Evolutionary conservation across 2,797 vertebrate species (phyloP).

Genomic region (Tauraco hartlaubi): DNA sequence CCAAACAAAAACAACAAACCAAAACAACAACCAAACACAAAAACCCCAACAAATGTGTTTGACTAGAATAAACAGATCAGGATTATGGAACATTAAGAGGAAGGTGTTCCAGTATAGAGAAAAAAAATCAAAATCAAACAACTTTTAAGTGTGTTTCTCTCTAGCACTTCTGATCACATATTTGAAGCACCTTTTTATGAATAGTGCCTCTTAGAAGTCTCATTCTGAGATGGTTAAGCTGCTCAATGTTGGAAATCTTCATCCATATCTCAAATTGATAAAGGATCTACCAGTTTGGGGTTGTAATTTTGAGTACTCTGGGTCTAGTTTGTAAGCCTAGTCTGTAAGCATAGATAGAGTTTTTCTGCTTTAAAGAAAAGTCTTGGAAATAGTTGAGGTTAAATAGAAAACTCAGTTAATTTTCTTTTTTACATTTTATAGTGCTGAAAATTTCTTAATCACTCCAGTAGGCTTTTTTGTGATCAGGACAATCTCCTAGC

Average conservation of each 20-base stretch:
- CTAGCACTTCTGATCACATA: background rate
- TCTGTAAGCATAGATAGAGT: background rate
- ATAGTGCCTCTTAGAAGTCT: background rate
- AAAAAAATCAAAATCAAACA: background rate
- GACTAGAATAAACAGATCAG: background rate
- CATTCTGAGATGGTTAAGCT: background rate
- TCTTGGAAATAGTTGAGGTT: background rate
- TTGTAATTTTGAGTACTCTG: background rate
- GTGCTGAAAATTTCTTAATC: background rate
- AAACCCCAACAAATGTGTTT: background rate
- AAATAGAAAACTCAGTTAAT: background rate
- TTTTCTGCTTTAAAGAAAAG: background rate
- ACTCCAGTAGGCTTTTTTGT: background rate
- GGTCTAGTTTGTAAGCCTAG: background rate
- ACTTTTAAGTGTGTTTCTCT: background rate
- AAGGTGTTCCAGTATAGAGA: background rate
- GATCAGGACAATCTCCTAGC: conserved; percentile 17
- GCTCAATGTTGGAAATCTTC: background rate
- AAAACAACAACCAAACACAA: too few relatives aligned
- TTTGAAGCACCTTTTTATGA: background rate
- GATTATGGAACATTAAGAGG: background rate
- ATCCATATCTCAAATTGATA: background rate
- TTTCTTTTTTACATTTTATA: background rate
- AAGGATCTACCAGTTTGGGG: background rate
- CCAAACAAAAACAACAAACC: background rate